A percentile compares a stretch with the other conserved stretches of the same genome.
Conservation (phyloP, 2,797 vertebrate species). For the Tiaroga cobitis region DNA sequence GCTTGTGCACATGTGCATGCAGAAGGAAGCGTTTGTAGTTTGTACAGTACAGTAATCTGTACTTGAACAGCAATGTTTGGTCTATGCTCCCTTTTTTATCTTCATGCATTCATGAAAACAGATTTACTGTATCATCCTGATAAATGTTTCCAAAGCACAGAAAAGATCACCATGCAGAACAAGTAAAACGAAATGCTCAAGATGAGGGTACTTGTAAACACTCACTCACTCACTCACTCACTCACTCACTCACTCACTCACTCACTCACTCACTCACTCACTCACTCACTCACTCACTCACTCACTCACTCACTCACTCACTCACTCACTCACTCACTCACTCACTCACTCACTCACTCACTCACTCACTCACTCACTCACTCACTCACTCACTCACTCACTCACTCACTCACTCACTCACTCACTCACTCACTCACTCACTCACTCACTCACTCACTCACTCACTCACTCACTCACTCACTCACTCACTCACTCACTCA, state of each 20-base stretch:
- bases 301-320: too few relatives aligned
- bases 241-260: background rate
- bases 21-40: background rate
- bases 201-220: background rate
- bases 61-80: background rate
- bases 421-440: too few relatives aligned
- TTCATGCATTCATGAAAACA: background rate
- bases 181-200: background rate
- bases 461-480: background rate
- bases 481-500: too few relatives aligned
- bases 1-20: constrained; percentile 3
- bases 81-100: background rate
- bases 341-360: too few relatives aligned
- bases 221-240: background rate
- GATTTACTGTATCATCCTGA: background rate
- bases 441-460: too few relatives aligned
- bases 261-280: too few relatives aligned
- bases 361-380: background rate
- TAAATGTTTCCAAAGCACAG: background rate
- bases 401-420: too few relatives aligned
- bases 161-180: background rate
- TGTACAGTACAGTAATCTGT: background rate
- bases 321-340: background rate
- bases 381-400: too few relatives aligned
- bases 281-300: background rate